Evolutionary conservation across 2,888 invertebrate species (phyloP), one percentile per base, ranked within the genome.

Genomic region (Cheilosia impressa): DNA sequence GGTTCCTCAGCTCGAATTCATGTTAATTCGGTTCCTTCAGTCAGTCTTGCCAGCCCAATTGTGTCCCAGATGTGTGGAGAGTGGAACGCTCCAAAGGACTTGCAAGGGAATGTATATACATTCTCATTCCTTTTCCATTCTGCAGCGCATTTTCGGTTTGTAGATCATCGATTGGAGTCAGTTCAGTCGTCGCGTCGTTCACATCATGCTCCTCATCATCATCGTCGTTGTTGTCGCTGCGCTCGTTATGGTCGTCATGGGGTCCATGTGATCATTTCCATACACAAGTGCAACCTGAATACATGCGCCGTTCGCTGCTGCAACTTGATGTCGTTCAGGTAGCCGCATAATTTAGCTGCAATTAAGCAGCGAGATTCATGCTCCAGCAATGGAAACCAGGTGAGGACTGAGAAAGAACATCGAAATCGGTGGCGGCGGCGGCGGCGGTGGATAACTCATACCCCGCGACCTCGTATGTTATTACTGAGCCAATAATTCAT

Each of bases 321-420:
- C 47, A 69, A 58, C 24, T 80, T 45, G 53, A 71, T 77, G 76
- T 81, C 77, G 85, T 77, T 85, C 81, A 85, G 85, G 85, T 85
- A 85, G 85, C 85, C 52, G 85, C 85, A 85, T 85, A 81, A 85
- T 85, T 85, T 85, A 85, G 81, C 81, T 85, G 81, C 85, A 85
- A 85, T 85, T 85, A 85, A 85, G 85, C 76, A 81, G 85, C 76
- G 34, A 85, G 76, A 81, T 63, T 72, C 80, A 80, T 80, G 84
- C 80, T 80, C 50, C 50, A n/a, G 34, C 38, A 38, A 10, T 15
- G 19, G 17, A 53, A 38, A 69, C 69, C 81, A 76, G 69, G 76
- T 76, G 69, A 77, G 71, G 57, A 71, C 27, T 43, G 43, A 19
- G 24, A 55, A 31, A 43, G 41, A 58, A 63, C 71, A 79, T 38